Conservation (phyloP, 2,797 vertebrate species). For the Helarctos malayanus region DNA sequence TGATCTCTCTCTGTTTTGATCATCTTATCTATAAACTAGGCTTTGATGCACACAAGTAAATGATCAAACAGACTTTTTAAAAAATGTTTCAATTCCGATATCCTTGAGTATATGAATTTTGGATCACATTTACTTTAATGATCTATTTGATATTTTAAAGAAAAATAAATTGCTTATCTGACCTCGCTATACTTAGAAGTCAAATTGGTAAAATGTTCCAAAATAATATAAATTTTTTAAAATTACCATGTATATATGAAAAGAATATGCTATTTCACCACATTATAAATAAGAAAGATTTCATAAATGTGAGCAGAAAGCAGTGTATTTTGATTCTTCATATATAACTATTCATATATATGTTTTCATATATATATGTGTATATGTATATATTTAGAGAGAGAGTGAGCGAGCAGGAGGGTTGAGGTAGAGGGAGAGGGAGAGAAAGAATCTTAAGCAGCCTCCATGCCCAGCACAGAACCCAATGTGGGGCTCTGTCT, state of each 20-base stretch:
- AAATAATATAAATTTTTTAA: not conserved
- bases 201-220: constrained; percentile 20
- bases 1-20: constrained; percentile 13
- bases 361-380: too few relatives aligned
- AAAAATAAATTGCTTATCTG: not conserved
- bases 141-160: not conserved
- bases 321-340: not conserved
- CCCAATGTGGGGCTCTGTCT: not conserved
- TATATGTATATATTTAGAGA: not conserved
- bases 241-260: not conserved
- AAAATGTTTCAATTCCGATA: not conserved
- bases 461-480: not conserved
- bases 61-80: not conserved
- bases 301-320: not conserved
- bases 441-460: not conserved
- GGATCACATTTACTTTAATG: not conserved
- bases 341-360: not conserved
- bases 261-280: constrained; percentile 9
- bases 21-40: not conserved
- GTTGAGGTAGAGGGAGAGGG: not conserved
- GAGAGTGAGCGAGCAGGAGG: not conserved
- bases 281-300: not conserved
- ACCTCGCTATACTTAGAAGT: not conserved
- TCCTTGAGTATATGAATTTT: not conserved
- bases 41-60: not conserved